phyloP scores from a whole-genome alignment of 1,140 invertebrate species.

The Ceratina calcarata region DNA sequence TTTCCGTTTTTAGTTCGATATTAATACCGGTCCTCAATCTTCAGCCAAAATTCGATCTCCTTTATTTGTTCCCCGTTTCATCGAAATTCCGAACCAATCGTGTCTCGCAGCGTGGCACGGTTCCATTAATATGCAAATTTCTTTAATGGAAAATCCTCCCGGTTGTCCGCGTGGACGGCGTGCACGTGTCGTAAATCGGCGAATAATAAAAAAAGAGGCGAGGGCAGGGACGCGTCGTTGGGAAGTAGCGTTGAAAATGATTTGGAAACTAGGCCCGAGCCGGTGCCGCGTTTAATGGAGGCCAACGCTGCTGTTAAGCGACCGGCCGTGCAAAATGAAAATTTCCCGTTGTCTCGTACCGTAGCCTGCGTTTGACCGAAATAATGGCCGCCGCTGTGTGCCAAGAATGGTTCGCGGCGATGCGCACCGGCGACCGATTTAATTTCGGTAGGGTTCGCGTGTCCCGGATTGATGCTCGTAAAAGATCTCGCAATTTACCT shows the following conservation, averaged over 20 bases:
- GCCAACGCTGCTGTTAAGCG: slow-evolving; percentile 32
- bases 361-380: slow-evolving; percentile 17
- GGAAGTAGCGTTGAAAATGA: slow-evolving; percentile 29
- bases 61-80: not conserved
- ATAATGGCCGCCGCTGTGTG: not conserved
- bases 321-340: slow-evolving; percentile 36
- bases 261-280: slow-evolving; percentile 30
- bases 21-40: no score
- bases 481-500: slow-evolving; percentile 31
- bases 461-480: slow-evolving; percentile 19
- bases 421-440: slow-evolving; percentile 3
- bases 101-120: not conserved
- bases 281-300: slow-evolving; percentile 27
- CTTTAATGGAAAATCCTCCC: slow-evolving; percentile 68
- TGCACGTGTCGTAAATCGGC: slow-evolving; percentile 47
- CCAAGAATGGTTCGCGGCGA: not conserved
- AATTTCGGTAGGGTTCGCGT: slow-evolving; percentile 8
- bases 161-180: slow-evolving; percentile 39
- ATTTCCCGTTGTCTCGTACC: slow-evolving; percentile 16
- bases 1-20: no score
- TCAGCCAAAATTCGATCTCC: not conserved
- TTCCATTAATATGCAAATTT: slow-evolving; percentile 75
- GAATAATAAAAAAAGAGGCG: slow-evolving; percentile 44
- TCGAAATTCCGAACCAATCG: slow-evolving; percentile 18
- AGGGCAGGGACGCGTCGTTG: not conserved